Base-by-base conservation (phyloP, 2,797 vertebrate genomes). In the Spondyliosoma cantharus region DNA sequence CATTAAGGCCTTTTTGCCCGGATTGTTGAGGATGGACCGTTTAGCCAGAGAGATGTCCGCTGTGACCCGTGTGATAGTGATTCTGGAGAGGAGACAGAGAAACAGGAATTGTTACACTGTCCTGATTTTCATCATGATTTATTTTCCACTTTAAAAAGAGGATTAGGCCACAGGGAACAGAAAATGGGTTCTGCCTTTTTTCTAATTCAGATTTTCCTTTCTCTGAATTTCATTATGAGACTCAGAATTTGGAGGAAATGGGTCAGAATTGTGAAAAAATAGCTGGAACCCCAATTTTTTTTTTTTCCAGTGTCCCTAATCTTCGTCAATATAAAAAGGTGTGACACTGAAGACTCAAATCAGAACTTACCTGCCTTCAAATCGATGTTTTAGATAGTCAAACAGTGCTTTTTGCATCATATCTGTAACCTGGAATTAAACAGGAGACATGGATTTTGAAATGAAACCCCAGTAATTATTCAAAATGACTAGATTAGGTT, bases 401-500 rank as follows among this genome's bases (percentile, higher is more conserved):
- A 99, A 99, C 53, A 99, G 94, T 46, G 98, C 98, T 95, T 99
- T 99, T 90, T 99, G 98, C 98, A 99, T 99, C 98, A 99, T 99
- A 92, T 99, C 98, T 88, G 98, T 99, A 80, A 99, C 97, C 98
- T 99, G 72, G 14, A 90, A 90, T 74, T 16, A 32, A 32, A 83
- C 22, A 83, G 24, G 62, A 76, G 59, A 73, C 15, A 45, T 19
- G 7, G 17, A 52, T 42, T 59, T 72, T 70, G 8, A 52, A 48
- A 66, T 22, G 9, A 14, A 37, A 25, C 16, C 24, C 7, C 17
- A 43, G 19, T 14, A 29, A 9, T 37, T 53, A 50, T 76, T 27
- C n/a, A 2, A 66, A 56, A 69, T 24, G 37, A 37, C 13, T 4
- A 62, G n/a, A 29, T 42, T 3, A 49, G 2, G 11, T 46, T 19